phyloP scores from a whole-genome alignment of 2,797 vertebrate genomes.

The Enteromius paludinosus region DNA sequence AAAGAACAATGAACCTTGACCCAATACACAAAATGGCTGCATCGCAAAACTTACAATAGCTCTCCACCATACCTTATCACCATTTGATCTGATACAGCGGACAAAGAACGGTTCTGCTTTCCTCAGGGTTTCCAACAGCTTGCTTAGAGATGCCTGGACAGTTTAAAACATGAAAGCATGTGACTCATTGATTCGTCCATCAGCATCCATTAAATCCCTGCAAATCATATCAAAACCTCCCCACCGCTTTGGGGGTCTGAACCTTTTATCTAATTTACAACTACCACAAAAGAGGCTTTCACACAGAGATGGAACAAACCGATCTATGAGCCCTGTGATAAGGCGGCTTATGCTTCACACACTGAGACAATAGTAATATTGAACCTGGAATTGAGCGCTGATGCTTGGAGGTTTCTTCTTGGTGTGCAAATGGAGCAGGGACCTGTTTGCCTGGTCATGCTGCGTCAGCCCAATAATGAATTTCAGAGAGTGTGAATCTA shows the following conservation, averaged over 20 bases:
- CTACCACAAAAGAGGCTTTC: constrained; percentile 33
- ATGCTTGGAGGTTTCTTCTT: constrained; percentile 87
- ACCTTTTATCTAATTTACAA: constrained; percentile 39
- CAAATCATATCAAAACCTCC: constrained; percentile 30
- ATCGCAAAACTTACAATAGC: neutral
- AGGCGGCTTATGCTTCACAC: neutral
- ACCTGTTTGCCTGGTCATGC: constrained; percentile 85
- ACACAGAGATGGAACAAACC: constrained; percentile 34
- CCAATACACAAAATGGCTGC: neutral
- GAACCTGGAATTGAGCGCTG: constrained; percentile 91
- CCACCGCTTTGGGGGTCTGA: constrained; percentile 9
- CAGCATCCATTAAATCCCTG: constrained; percentile 50
- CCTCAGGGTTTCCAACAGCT: constrained; percentile 84
- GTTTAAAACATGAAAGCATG: constrained; percentile 20
- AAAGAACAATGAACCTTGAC: constrained; percentile 17
- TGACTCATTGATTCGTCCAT: constrained; percentile 50
- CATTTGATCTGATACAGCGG: constrained; percentile 91
- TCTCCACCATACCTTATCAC: constrained; percentile 83
- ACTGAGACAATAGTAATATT: constrained; percentile 39
- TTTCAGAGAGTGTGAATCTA: constrained; percentile 88
- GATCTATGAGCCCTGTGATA: neutral
- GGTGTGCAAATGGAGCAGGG: constrained; percentile 84
- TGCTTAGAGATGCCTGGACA: constrained; percentile 85
- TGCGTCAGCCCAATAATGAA: constrained; percentile 85
- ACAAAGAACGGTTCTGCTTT: constrained; percentile 93